Percentiles rank a stretch among this genome's conserved stretches.
These are phyloP conservation scores for Ophion obscuratus DNA, from an alignment of 2,888 invertebrate genomes.

Conservation along the genomic window DNA sequence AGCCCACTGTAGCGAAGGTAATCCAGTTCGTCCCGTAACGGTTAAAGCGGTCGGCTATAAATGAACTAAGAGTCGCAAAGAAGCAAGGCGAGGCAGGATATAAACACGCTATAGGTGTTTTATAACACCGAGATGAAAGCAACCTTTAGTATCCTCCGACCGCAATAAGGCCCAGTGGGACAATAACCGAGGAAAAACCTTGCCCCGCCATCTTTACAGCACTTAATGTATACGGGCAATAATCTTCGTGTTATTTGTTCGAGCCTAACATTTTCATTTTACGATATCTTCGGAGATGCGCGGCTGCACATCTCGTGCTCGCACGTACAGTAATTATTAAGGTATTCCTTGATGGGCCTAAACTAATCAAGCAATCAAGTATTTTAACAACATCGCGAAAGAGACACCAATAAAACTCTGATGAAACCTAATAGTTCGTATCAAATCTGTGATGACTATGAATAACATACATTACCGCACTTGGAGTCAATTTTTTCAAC, in stretches of 20 bases:
- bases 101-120: constrained; percentile 33
- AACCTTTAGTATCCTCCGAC: constrained; percentile 40
- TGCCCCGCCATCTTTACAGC: constrained; percentile 19
- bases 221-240: constrained; percentile 11
- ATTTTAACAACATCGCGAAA: background rate
- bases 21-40: constrained; percentile 67
- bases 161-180: constrained; percentile 54
- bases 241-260: constrained; percentile 17
- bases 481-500: too few relatives aligned
- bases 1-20: constrained; percentile 59
- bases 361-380: constrained; percentile 18
- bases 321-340: background rate
- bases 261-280: background rate
- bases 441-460: background rate
- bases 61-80: constrained; percentile 58
- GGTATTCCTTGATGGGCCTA: background rate
- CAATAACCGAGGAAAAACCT: constrained; percentile 41
- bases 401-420: background rate
- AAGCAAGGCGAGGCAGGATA: constrained; percentile 48
- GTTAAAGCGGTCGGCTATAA: constrained; percentile 64
- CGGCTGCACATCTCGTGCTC: background rate
- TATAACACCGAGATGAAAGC: constrained; percentile 42
- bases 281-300: constrained; percentile 10
- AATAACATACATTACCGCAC: too few relatives aligned
- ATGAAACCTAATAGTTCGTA: background rate